Percentiles rank a stretch among this genome's conserved stretches.
Conservation (phyloP, 1,140 invertebrate species). For the Phthorimaea operculella region DNA sequence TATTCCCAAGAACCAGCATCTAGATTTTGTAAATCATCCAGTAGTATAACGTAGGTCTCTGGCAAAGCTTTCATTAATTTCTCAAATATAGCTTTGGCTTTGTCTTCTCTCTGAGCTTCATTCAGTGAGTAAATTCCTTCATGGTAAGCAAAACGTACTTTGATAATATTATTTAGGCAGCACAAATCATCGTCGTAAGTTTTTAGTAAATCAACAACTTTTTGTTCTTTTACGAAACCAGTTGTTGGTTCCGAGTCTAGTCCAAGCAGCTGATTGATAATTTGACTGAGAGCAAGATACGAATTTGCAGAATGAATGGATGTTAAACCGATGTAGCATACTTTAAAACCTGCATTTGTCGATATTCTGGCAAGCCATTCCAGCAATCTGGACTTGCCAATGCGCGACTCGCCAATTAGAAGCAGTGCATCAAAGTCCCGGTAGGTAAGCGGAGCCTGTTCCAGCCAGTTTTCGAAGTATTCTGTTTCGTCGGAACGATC, state of each 20-base stretch:
- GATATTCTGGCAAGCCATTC: constrained; percentile 47
- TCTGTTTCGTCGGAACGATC: constrained; percentile 56
- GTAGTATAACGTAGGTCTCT: constrained; percentile 40
- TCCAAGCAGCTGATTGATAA: constrained; percentile 50
- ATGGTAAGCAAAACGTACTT: constrained; percentile 53
- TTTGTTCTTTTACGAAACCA: constrained; percentile 56
- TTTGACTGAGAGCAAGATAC: constrained; percentile 56
- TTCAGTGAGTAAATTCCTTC: constrained; percentile 37
- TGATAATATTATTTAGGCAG: constrained; percentile 55
- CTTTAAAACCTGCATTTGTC: constrained; percentile 30
- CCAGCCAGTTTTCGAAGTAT: constrained; percentile 50
- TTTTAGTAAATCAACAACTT: constrained; percentile 45
- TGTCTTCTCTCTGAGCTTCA: constrained; percentile 40
- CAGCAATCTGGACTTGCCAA: constrained; percentile 60
- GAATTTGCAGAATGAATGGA: constrained; percentile 57
- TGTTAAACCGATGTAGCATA: constrained; percentile 42
- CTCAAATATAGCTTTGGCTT: constrained; percentile 43
- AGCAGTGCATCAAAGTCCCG: constrained; percentile 54
- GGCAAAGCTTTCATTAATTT: constrained; percentile 36
- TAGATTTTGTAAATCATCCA: constrained; percentile 57
- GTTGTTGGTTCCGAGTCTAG: constrained; percentile 33
- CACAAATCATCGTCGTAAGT: constrained; percentile 50
- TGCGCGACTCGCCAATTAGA: constrained; percentile 52
- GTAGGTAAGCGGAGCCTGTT: constrained; percentile 25
- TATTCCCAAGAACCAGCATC: constrained; percentile 53